Evolutionary conservation across 2,113 vertebrate species (phyloP).

Genomic region (Hippocampus comes): DNA sequence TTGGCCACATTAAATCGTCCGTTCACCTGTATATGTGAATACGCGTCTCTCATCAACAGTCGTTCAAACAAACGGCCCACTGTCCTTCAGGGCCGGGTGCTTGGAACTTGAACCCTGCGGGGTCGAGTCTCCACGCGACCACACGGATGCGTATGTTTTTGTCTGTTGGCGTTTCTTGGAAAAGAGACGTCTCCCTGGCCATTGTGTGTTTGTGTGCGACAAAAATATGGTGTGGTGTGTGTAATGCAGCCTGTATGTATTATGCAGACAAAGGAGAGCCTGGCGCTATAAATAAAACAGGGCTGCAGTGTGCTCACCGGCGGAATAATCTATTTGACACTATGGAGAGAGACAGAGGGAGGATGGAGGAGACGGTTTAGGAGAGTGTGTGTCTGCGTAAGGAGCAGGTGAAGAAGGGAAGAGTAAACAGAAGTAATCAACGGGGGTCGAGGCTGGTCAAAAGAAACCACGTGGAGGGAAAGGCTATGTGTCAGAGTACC

Average conservation of each 20-base stretch:
- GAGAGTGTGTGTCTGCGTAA: slow-evolving; percentile 9
- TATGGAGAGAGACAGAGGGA: slow-evolving; percentile 50
- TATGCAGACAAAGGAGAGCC: slow-evolving; percentile 69
- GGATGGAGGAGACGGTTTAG: slow-evolving; percentile 16
- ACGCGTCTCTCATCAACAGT: slow-evolving; percentile 10
- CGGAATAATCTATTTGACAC: slow-evolving; percentile 74
- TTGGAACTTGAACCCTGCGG: slow-evolving; percentile 8
- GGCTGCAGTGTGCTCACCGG: slow-evolving; percentile 65
- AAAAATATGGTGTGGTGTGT: slow-evolving; percentile 21
- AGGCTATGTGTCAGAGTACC: slow-evolving; percentile 2
- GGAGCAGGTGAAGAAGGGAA: slow-evolving; percentile 22
- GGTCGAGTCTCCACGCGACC: slow-evolving; percentile 16
- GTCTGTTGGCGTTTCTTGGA: slow-evolving; percentile 25
- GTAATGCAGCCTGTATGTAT: slow-evolving; percentile 62
- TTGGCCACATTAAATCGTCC: slow-evolving; percentile 2
- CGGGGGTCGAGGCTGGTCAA: background rate
- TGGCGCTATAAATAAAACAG: slow-evolving; percentile 73
- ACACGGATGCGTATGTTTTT: slow-evolving; percentile 25
- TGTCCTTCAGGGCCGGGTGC: slow-evolving; percentile 5
- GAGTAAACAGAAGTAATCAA: slow-evolving; percentile 11
- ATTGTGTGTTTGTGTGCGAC: slow-evolving; percentile 23
- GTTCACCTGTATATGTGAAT: slow-evolving; percentile 8
- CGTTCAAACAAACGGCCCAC: background rate
- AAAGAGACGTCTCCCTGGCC: slow-evolving; percentile 18
- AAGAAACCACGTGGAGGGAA: background rate